phyloP scores from a whole-genome alignment of 2,888 invertebrate genomes.

The Amiota minor region DNA sequence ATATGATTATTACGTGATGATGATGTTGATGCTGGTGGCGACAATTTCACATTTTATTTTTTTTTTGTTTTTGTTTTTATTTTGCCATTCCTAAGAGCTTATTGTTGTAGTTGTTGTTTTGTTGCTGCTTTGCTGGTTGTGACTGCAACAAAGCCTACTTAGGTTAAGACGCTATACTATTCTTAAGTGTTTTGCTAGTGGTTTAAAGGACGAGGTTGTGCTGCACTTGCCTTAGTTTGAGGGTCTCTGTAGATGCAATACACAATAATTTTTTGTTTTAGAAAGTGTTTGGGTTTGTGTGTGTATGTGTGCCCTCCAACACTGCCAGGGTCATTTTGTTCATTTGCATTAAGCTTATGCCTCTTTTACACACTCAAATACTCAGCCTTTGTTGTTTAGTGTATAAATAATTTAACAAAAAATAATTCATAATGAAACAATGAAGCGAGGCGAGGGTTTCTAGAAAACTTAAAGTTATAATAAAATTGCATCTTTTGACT shows the following conservation, averaged over 20 bases:
- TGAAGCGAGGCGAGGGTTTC: too few relatives aligned
- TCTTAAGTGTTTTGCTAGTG: slow-evolving; percentile 2
- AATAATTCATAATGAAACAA: slow-evolving; percentile 2
- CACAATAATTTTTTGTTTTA: not conserved
- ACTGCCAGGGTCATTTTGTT: slow-evolving; percentile 18
- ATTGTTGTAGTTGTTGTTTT: not conserved
- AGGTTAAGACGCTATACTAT: not conserved
- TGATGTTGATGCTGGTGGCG: too few relatives aligned
- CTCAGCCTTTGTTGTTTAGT: not conserved
- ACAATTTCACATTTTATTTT: too few relatives aligned
- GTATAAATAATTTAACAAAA: slow-evolving; percentile 2
- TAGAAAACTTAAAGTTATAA: too few relatives aligned
- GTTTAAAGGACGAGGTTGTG: not conserved
- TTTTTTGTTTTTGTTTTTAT: not conserved
- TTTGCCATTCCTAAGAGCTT: too few relatives aligned
- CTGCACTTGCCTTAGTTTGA: too few relatives aligned
- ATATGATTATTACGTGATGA: too few relatives aligned
- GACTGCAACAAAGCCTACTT: slow-evolving; percentile 12
- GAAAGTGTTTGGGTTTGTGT: not conserved
- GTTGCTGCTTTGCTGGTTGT: not conserved
- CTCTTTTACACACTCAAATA: not conserved
- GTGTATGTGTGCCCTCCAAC: slow-evolving; percentile 12
- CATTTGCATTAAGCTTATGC: slow-evolving; percentile 14
- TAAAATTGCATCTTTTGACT: too few relatives aligned
- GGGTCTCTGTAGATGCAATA: too few relatives aligned